These are phyloP conservation scores for Furcifer pardalis DNA, from an alignment of 2,797 vertebrate species.

Conservation along the genomic window DNA sequence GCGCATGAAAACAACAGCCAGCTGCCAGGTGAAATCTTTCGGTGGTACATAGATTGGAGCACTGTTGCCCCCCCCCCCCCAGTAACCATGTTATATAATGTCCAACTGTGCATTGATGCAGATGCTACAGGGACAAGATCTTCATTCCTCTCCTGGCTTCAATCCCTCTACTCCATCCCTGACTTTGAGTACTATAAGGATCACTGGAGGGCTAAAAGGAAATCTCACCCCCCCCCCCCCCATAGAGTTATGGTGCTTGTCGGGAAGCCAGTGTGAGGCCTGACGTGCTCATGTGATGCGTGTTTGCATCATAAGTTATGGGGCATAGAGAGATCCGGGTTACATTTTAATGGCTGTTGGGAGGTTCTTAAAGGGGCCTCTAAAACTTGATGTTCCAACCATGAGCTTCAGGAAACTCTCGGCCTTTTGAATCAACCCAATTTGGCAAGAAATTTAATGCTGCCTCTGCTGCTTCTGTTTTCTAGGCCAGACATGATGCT, in stretches of 20 bases:
- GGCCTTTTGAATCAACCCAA: conserved; percentile 23
- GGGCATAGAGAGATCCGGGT: background rate
- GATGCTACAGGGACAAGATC: background rate
- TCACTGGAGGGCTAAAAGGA: background rate
- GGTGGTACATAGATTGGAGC: background rate
- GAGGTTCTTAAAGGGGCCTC: background rate
- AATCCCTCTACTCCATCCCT: too few relatives aligned
- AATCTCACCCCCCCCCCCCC: conserved; percentile 22
- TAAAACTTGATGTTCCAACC: accelerated
- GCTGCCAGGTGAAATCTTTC: background rate
- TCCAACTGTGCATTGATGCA: background rate
- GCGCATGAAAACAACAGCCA: background rate
- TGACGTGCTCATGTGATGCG: background rate
- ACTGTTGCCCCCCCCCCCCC: background rate
- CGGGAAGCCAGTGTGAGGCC: background rate
- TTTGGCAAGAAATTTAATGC: background rate
- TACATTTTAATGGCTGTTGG: background rate
- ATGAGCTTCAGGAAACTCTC: conserved; percentile 34
- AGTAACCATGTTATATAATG: background rate
- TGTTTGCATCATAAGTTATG: background rate
- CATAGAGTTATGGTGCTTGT: accelerated
- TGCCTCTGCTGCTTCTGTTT: conserved; percentile 3
- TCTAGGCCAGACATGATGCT: too few relatives aligned
- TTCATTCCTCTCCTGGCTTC: conserved; percentile 15
- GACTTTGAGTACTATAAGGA: background rate